phyloP scores from a whole-genome alignment of 2,888 invertebrate species.

The Mythimna ferrago region DNA sequence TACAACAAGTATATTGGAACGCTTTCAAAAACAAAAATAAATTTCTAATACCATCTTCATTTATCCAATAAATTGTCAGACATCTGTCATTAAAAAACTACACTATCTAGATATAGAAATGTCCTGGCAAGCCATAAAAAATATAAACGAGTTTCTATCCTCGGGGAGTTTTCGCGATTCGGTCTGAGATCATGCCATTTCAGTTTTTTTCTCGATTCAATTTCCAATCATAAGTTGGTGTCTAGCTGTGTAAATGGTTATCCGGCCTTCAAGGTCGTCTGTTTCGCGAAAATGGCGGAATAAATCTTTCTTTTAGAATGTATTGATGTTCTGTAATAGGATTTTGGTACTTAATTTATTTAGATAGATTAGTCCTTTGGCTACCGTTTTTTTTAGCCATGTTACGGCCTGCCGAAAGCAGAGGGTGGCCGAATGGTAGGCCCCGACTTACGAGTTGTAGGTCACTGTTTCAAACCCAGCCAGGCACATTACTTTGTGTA shows the following conservation, averaged over 20 bases:
- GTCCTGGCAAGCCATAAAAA: conserved; percentile 47
- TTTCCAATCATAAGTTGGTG: conserved; percentile 53
- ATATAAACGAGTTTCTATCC: conserved; percentile 58
- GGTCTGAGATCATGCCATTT: conserved; percentile 34
- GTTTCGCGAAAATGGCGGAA: conserved; percentile 20
- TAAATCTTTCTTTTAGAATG: conserved; percentile 41
- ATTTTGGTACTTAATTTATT: conserved; percentile 34
- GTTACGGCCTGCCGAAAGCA: too few relatives aligned
- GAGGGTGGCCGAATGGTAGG: too few relatives aligned
- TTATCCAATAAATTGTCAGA: conserved; percentile 18
- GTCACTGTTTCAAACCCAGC: too few relatives aligned
- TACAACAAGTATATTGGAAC: too few relatives aligned
- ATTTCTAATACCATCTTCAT: neutral
- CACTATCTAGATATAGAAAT: conserved; percentile 13
- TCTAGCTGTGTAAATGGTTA: conserved; percentile 47
- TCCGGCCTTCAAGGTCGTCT: conserved; percentile 39
- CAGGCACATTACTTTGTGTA: too few relatives aligned
- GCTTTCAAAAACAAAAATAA: neutral
- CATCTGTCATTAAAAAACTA: conserved; percentile 18
- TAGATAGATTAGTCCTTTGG: conserved; percentile 23
- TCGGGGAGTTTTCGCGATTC: conserved; percentile 36
- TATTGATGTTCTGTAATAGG: conserved; percentile 39
- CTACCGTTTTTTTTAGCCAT: too few relatives aligned
- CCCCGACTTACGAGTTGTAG: too few relatives aligned
- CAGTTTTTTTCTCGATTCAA: conserved; percentile 53